Percentiles rank a stretch among this genome's conserved stretches.
Evolutionary conservation across 1,140 invertebrate genomes (phyloP).

Genomic region (Telenomus remus): DNA sequence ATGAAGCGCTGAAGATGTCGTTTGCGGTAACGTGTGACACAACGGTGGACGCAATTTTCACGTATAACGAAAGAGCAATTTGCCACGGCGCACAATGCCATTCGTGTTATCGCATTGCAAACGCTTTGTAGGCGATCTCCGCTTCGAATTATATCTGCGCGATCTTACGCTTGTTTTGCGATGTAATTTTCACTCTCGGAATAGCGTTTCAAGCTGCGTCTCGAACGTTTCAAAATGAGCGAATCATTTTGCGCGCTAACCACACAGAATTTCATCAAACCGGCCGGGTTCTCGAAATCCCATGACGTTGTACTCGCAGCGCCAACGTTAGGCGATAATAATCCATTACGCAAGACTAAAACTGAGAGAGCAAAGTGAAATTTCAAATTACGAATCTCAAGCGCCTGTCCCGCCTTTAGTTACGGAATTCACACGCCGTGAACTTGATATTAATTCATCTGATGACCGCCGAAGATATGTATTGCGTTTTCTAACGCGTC

Average conservation of each 20-base stretch:
- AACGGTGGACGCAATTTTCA: too few relatives aligned
- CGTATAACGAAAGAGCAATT: too few relatives aligned
- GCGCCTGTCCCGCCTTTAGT: conserved; percentile 10
- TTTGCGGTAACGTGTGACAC: too few relatives aligned
- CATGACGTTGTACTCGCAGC: background rate
- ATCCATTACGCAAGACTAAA: conserved; percentile 14
- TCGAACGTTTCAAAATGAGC: background rate
- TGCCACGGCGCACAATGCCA: too few relatives aligned
- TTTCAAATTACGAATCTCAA: background rate
- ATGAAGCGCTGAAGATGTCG: too few relatives aligned
- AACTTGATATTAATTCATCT: conserved; percentile 43
- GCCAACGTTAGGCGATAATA: conserved; percentile 1
- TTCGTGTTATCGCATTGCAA: too few relatives aligned
- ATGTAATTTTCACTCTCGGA: background rate
- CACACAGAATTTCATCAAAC: background rate
- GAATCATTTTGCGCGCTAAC: too few relatives aligned
- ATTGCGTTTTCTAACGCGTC: conserved; percentile 46
- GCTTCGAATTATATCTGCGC: too few relatives aligned
- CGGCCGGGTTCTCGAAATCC: background rate
- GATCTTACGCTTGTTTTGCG: conserved; percentile 1
- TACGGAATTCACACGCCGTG: conserved; percentile 28
- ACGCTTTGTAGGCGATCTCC: too few relatives aligned
- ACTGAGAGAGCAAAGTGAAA: conserved; percentile 1
- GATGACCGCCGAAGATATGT: conserved; percentile 46
- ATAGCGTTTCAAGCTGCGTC: background rate